phyloP scores from a whole-genome alignment of 1,140 invertebrate species.

The Drosophila setifemur region DNA sequence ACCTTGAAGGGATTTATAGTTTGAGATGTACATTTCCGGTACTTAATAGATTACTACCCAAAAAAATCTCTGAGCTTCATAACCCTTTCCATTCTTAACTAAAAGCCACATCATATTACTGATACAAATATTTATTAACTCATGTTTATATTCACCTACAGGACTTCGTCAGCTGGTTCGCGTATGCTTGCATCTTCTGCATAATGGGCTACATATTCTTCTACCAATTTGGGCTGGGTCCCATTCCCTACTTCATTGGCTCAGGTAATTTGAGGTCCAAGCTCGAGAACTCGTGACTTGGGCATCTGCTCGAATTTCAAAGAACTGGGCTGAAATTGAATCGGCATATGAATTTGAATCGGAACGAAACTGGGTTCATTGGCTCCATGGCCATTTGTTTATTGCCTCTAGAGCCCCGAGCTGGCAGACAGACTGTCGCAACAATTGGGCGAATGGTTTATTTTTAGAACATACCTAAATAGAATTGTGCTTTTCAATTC shows the following conservation, averaged over 20 bases:
- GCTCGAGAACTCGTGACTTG: not conserved
- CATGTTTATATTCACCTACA: slow-evolving; percentile 80
- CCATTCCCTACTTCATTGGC: slow-evolving; percentile 95
- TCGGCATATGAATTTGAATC: no score
- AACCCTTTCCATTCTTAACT: no score
- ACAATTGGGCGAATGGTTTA: not conserved
- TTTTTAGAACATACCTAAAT: slow-evolving; percentile 19
- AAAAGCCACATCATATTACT: no score
- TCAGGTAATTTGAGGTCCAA: slow-evolving; percentile 83
- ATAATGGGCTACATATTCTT: slow-evolving; percentile 90
- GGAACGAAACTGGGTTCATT: slow-evolving; percentile 2
- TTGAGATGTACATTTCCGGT: no score
- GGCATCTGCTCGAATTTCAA: slow-evolving; percentile 6
- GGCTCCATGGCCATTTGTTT: not conserved
- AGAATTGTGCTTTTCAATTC: slow-evolving; percentile 44
- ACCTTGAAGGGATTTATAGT: no score
- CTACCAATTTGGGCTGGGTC: slow-evolving; percentile 92
- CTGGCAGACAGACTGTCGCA: slow-evolving; percentile 1
- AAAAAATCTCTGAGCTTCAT: no score
- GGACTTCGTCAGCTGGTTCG: slow-evolving; percentile 87
- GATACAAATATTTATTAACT: not conserved
- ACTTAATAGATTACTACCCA: no score
- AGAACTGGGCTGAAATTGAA: slow-evolving; percentile 9
- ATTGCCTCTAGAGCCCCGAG: not conserved
- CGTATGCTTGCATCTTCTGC: slow-evolving; percentile 87